These are phyloP conservation scores for Asteroscopus sphinx DNA, from an alignment of 2,888 invertebrate genomes.

Conservation along the genomic window DNA sequence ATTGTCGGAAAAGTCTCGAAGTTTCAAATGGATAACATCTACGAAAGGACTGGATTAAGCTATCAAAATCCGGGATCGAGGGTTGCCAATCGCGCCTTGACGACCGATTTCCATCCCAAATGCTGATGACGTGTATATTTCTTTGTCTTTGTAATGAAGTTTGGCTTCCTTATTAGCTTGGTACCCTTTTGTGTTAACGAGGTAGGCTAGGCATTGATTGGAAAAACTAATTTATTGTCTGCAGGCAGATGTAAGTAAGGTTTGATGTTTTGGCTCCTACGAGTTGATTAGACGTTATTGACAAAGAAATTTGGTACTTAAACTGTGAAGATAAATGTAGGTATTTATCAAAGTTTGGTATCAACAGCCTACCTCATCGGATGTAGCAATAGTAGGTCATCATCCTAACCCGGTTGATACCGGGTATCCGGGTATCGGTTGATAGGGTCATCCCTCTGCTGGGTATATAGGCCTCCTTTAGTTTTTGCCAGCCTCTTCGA, in stretches of 20 bases:
- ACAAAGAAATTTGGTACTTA: too few species aligned
- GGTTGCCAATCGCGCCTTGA: conserved; percentile 30
- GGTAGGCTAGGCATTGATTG: conserved; percentile 31
- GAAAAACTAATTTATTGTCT: conserved; percentile 35
- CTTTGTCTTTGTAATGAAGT: conserved; percentile 36
- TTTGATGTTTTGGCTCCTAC: background rate
- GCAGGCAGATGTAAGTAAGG: background rate
- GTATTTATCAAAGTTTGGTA: too few species aligned
- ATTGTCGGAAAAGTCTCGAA: conserved; percentile 36
- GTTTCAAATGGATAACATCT: conserved; percentile 42
- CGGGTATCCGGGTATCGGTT: too few species aligned
- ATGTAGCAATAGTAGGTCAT: too few species aligned
- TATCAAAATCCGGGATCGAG: conserved; percentile 40
- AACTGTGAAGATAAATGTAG: too few species aligned
- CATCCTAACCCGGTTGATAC: too few species aligned
- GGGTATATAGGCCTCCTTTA: too few species aligned
- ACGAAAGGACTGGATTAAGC: conserved; percentile 43
- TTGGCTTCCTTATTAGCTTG: conserved; percentile 26
- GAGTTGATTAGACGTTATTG: background rate
- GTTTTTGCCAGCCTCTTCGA: too few species aligned
- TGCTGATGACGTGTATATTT: conserved; percentile 21
- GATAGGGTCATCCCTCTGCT: too few species aligned
- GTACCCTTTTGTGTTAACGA: conserved; percentile 33
- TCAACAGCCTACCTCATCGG: too few species aligned
- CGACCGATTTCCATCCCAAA: conserved; percentile 24